Base-by-base conservation (phyloP, 2,797 vertebrate species). In the Hipposideros larvatus region DNA sequence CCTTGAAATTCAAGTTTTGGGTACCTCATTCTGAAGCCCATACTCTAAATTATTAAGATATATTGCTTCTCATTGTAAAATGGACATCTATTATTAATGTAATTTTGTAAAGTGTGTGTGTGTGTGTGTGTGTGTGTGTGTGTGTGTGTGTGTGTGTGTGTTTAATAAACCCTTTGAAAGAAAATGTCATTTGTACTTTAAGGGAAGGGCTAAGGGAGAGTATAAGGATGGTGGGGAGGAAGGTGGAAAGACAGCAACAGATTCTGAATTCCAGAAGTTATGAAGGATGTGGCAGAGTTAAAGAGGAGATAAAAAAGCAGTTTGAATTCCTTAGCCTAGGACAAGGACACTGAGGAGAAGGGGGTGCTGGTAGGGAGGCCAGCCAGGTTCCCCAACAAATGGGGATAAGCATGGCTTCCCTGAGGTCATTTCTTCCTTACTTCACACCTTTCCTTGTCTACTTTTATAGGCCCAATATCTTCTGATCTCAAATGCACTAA, bases 101-200 rank as follows among this genome's bases (percentile, higher is more conserved):
- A 57, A 22, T 37, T 93, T 87, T 79, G 46, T 71, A 37, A 90
- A 75, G 24, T 70, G 37, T 77, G 53, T 68, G 18, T 87, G 21
- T 74, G 37, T 37, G 37, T 34, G 34, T 34, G 34, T 34, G 34
- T 77, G 53, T 68, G 18, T 87, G 21, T 74, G 79, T 85, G 37
- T 37, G 37, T 34, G 34, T 34, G 34, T 34, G 34, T 77, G 53
- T 68, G 18, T 87, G 21, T 74, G 79, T 85, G 46, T 59, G 83
- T n/a, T 77, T 14, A 87, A 71, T 51, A 90, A 89, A 87, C 66
- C 2, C 41, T 78, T 68, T 57, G 48, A 48, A 74, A 74, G 63
- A 91, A 95, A 93, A 94, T 53, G n/a, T n/a, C 51, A 93, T 51
- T 37, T 71, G 5, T 24, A 13, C 19, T 71, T 87, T 66, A 93